phyloP scores from a whole-genome alignment of 2,797 vertebrate genomes.

The Nyctalus aviator region DNA sequence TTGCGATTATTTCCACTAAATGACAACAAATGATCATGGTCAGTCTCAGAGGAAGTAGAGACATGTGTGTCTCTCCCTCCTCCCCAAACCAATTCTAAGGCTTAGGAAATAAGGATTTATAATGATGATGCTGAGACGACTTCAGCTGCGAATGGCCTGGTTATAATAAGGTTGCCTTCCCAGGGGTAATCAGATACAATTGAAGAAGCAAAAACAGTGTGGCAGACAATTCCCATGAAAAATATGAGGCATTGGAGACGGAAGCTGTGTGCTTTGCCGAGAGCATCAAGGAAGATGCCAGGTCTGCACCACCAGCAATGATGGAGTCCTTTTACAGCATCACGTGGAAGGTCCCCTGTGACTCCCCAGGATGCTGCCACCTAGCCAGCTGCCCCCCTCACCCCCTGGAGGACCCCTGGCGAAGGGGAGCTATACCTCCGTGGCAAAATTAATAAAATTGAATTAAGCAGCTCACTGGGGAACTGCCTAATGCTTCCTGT shows the following conservation, averaged over 20 bases:
- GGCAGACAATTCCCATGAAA: constrained; percentile 66
- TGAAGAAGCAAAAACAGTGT: constrained; percentile 71
- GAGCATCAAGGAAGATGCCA: neutral
- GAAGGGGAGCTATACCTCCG: constrained; percentile 64
- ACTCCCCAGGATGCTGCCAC: neutral
- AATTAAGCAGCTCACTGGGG: constrained; percentile 78
- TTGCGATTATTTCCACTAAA: constrained; percentile 50
- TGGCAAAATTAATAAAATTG: constrained; percentile 79
- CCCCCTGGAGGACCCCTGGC: neutral
- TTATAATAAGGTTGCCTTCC: constrained; percentile 74
- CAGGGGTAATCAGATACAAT: constrained; percentile 73
- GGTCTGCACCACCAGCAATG: neutral
- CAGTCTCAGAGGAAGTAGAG: constrained; percentile 45
- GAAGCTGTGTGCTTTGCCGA: neutral
- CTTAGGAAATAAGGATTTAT: constrained; percentile 73
- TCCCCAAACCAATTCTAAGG: constrained; percentile 40
- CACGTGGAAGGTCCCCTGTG: neutral
- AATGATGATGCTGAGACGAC: constrained; percentile 8
- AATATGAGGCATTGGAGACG: neutral
- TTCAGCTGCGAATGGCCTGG: constrained; percentile 69
- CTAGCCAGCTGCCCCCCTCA: neutral
- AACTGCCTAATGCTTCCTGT: constrained; percentile 66
- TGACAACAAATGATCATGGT: constrained; percentile 30
- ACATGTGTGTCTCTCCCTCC: neutral
- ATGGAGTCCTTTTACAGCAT: neutral